phyloP scores from a whole-genome alignment of 2,888 invertebrate species.

The Synanthedon tipuliformis region DNA sequence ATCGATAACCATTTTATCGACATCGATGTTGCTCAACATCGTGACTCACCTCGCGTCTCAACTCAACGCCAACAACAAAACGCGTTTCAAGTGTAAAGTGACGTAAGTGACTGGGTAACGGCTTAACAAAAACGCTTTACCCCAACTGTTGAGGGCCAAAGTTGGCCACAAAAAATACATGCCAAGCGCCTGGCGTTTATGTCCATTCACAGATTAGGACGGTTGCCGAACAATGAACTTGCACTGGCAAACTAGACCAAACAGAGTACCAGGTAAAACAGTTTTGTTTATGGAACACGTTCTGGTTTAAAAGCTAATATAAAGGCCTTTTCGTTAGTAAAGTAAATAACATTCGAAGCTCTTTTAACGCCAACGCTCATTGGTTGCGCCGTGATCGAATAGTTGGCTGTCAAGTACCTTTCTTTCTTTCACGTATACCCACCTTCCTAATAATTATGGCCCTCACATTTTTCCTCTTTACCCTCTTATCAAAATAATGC shows the following conservation, averaged over 20 bases:
- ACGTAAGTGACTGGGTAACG: constrained; percentile 44
- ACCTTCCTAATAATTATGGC: too few relatives aligned
- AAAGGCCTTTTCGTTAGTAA: constrained; percentile 19
- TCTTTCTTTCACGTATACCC: too few relatives aligned
- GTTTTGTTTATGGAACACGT: constrained; percentile 46
- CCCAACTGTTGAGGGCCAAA: constrained; percentile 35
- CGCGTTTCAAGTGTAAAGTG: constrained; percentile 38
- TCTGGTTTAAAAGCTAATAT: constrained; percentile 25
- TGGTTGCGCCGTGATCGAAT: too few relatives aligned
- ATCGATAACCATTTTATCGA: constrained; percentile 47
- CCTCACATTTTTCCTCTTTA: too few relatives aligned
- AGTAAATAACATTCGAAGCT: constrained; percentile 29
- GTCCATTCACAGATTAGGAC: constrained; percentile 26
- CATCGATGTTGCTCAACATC: constrained; percentile 36
- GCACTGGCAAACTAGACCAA: constrained; percentile 66
- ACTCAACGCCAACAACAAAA: constrained; percentile 67
- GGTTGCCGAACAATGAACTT: constrained; percentile 62
- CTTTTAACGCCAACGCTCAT: constrained; percentile 27
- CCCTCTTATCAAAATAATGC: too few relatives aligned
- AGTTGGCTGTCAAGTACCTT: too few relatives aligned
- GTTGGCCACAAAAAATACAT: constrained; percentile 38
- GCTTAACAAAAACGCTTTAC: constrained; percentile 47
- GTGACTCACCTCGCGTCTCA: constrained; percentile 66
- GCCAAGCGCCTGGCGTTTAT: constrained; percentile 47
- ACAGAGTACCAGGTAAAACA: constrained; percentile 43